These are phyloP conservation scores for Trichoplusia ni DNA, from an alignment of 1,140 invertebrate species.

Conservation along the genomic window DNA sequence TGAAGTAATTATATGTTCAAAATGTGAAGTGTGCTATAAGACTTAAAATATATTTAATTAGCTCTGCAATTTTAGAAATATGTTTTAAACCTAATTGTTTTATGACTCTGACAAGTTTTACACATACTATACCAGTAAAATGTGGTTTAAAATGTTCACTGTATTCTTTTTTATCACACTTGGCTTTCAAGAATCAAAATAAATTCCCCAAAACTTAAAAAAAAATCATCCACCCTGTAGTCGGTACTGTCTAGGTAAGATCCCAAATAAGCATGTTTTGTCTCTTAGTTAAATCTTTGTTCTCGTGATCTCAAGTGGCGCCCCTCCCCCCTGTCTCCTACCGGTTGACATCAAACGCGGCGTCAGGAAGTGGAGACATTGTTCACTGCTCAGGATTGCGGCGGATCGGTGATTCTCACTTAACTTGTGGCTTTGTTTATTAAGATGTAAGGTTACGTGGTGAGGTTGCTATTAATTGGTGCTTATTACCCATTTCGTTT, in stretches of 20 bases:
- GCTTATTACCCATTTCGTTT: too few relatives aligned
- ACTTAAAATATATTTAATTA: too few relatives aligned
- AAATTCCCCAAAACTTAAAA: neutral
- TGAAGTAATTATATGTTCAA: too few relatives aligned
- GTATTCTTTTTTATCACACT: too few relatives aligned
- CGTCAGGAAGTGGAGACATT: slow-evolving; percentile 41
- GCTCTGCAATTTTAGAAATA: too few relatives aligned
- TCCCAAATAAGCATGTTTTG: slow-evolving; percentile 57
- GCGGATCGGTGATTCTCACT: slow-evolving; percentile 18
- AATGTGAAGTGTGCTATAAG: too few relatives aligned
- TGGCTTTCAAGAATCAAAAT: too few relatives aligned
- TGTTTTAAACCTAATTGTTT: too few relatives aligned
- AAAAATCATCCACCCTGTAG: slow-evolving; percentile 50
- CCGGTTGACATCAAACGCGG: slow-evolving; percentile 51
- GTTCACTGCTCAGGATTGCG: slow-evolving; percentile 3
- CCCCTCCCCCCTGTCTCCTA: slow-evolving; percentile 26
- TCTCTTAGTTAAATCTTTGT: slow-evolving; percentile 57
- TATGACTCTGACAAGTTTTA: too few relatives aligned
- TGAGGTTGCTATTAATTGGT: slow-evolving; percentile 7
- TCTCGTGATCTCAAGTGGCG: slow-evolving; percentile 33
- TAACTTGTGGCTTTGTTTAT: neutral
- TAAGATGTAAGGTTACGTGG: neutral
- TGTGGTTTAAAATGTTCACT: too few relatives aligned
- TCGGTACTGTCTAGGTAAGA: slow-evolving; percentile 40
- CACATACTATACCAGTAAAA: too few relatives aligned